Evolutionary conservation across 2,888 invertebrate genomes (phyloP), one percentile per base, ranked within the genome.

Genomic region (Branchellion lobata): DNA sequence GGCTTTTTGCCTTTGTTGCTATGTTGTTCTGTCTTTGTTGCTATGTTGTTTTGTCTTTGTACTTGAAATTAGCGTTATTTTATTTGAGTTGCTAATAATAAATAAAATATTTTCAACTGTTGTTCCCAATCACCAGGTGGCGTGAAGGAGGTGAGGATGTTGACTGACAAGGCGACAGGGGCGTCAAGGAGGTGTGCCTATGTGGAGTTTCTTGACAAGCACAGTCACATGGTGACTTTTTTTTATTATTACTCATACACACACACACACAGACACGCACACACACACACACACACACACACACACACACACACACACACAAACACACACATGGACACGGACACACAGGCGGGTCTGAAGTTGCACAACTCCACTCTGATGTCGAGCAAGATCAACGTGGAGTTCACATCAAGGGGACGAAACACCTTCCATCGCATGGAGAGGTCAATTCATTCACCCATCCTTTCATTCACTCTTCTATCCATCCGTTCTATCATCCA

Each of bases 181-280:
- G 84, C 82, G 36, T 83, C 84, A 5, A 83, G 84, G 81, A 85
- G 86, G 29, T 85, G 85, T 83, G 86, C 85, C 14, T 86, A 85
- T 81, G 83, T 86, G 53, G 86, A 86, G 73, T 85, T 86, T 81
- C 84, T 84, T 80, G 84, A 84, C 76, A 81, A 83, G 27, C 84
- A 84, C 29, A 84, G 84, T 76, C 85, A 84, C 81, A 84, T 84
- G 83, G 85, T 85, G 80, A 18, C n/a, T n/a, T n/a, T n/a, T n/a
- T n/a, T n/a, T n/a, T n/a, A n/a, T n/a, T n/a, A n/a, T n/a, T 0
- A 47, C 31, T 1, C 29, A 74, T 21, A 31, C 27, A 47, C 40
- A 40, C 40, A 40, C 40, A 40, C 40, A 40, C 40, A 40, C 40
- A 40, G 8, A 40, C 40, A 40, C 40, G 14, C 40, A 40, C 40